Base-by-base conservation (phyloP, 2,113 vertebrate species). In the Lycaon pictus region DNA sequence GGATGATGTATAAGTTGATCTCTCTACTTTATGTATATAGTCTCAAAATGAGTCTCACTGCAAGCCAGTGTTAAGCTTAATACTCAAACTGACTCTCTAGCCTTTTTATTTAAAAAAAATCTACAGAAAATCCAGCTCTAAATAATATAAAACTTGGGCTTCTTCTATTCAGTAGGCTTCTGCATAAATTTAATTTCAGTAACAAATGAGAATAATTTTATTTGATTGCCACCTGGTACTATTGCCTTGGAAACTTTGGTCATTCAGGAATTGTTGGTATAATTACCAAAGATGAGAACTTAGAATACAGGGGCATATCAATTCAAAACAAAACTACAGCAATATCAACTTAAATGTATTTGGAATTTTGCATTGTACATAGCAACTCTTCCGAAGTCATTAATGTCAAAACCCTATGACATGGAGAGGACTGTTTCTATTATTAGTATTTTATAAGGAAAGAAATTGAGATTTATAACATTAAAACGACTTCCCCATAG, bases 401-500 rank as follows among this genome's bases (percentile, higher is more conserved):
- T 29, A 62, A 7, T 32, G 23, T 29, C 3, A 62, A n/a, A 82
- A 25, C 0, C 12, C 19, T 35, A 29, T 8, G 6, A 32, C 1
- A 12, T 15, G 35, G 67, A 58, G 9, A 69, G 3, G 17, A 35
- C 2, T 43, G 25, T 5, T 67, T 8, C 2, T 77, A 83, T 37
- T 27, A 81, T 25, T 92, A 92, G 9, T 6, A 81, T 71, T 92
- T 96, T 80, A 83, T 7, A 90, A 71, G 95, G 37, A 55, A 80
- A 76, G 7, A 32, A 77, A 65, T 2, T 55, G 11, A 62, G 22
- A 82, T 29, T 82, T 10, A 67, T 43, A 90, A 84, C 71, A 88
- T 56, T 37, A 17, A 74, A 53, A 53, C 35, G 27, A 35, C 16
- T 62, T 58, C 56, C 13, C 8, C 60, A n/a, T 9, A 94, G 20